Conservation (phyloP, 2,888 invertebrate genomes). For the Ichneumon xanthorius region DNA sequence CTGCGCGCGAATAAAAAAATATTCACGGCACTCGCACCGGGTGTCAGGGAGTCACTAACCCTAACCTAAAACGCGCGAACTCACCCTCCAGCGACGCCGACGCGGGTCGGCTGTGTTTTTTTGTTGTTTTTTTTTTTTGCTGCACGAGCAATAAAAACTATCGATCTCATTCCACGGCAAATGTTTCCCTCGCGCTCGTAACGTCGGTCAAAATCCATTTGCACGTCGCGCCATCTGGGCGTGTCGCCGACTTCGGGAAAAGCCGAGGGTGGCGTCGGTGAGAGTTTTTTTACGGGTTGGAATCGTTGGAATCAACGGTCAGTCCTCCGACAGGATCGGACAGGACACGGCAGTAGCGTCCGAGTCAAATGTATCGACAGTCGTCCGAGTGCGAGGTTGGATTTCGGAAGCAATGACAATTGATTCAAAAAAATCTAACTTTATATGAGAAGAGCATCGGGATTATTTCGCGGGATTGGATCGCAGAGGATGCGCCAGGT, state of each 20-base stretch:
- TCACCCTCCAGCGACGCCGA: conserved; percentile 68
- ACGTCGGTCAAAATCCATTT: conserved; percentile 70
- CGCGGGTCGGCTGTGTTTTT: conserved; percentile 49
- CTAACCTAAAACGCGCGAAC: conserved; percentile 78
- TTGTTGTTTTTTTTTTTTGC: neutral
- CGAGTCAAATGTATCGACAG: neutral
- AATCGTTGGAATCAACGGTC: neutral
- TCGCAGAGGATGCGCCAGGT: conserved; percentile 1
- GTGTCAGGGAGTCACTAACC: conserved; percentile 78
- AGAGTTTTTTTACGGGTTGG: neutral
- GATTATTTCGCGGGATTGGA: neutral
- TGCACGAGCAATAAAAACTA: conserved; percentile 76
- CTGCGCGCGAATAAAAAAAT: neutral
- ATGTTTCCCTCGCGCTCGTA: conserved; percentile 3
- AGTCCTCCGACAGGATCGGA: neutral
- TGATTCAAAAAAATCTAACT: neutral
- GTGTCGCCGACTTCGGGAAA: neutral
- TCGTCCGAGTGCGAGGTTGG: neutral
- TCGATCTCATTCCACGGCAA: conserved; percentile 73
- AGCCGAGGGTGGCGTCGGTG: neutral
- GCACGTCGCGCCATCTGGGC: conserved; percentile 75
- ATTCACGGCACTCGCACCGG: conserved; percentile 66
- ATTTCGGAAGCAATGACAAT: neutral
- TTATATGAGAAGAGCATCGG: neutral
- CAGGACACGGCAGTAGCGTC: neutral